A percentile compares a stretch with the other conserved stretches of the same genome.
These are phyloP conservation scores for Sussaba pulchella DNA, from an alignment of 2,888 invertebrate genomes.

Conservation along the genomic window DNA sequence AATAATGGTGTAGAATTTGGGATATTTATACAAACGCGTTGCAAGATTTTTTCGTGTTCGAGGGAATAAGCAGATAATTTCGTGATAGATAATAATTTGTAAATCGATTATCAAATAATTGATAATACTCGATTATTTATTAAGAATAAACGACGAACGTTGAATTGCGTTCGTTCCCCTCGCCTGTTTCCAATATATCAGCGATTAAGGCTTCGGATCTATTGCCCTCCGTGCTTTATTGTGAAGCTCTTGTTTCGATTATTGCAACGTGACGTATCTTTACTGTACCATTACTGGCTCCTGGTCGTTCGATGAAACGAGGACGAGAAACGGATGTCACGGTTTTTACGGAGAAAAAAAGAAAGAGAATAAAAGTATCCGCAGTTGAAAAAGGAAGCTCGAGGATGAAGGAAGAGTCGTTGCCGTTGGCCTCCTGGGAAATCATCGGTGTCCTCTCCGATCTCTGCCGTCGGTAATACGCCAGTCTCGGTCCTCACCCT, in stretches of 20 bases:
- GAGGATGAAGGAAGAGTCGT: slow-evolving; percentile 66
- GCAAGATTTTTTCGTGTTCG: no score
- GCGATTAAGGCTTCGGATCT: no score
- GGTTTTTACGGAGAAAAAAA: slow-evolving; percentile 11
- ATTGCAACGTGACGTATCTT: slow-evolving; percentile 19
- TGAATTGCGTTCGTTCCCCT: no score
- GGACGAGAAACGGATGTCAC: slow-evolving; percentile 10
- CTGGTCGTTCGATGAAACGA: slow-evolving; percentile 14
- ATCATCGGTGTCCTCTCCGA: slow-evolving; percentile 79
- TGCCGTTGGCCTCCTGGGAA: slow-evolving; percentile 77
- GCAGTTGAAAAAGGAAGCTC: slow-evolving; percentile 56
- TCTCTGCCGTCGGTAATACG: slow-evolving; percentile 64
- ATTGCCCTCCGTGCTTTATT: neutral
- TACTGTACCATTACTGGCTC: neutral
- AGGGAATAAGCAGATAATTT: no score
- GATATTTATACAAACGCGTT: no score
- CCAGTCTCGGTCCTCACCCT: slow-evolving; percentile 2
- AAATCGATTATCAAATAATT: no score
- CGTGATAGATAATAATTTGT: no score
- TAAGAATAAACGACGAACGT: no score
- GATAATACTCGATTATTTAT: no score
- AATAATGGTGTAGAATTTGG: no score
- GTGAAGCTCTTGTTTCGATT: neutral
- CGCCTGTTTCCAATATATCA: no score
- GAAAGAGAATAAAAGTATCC: slow-evolving; percentile 57